Base-by-base conservation (phyloP, 2,888 invertebrate genomes). In the Phasia obesa region DNA sequence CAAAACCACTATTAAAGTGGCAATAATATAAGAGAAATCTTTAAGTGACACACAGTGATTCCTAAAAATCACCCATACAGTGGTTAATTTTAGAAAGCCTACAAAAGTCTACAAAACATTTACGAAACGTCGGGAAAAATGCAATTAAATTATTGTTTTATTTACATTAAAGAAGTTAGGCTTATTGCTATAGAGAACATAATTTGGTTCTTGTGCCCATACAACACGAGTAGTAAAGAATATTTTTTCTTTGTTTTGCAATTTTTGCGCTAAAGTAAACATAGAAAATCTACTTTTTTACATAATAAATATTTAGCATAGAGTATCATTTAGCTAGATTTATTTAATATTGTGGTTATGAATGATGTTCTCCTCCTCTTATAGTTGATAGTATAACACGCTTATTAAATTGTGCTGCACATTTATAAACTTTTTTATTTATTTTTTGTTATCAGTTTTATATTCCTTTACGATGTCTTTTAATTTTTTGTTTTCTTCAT, bases 371-470 rank as follows among this genome's bases (percentile, higher is more conserved):
- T 57, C 78, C 82, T 65, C 62, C 70, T 78, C 67, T 59, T 70
- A 65, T 53, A 62, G 64, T 70, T 78, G 51, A 51, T 59, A 59
- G 49, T 75, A 74, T 70, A 82, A 82, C 69, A 78, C 78, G 82
- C 82, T 82, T 82, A 78, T 82, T 78, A 82, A 78, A 82, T 75
- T 74, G 64, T 70, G 60, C 19, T 62, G 65, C 60, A 69, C 59
- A 60, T 44, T 67, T 67, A 60, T 76, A 71, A 27, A 49, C 15
- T 74, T 53, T 19, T 9, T 11, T 35, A 1, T 51, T 44, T 62
- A 9, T 13, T 42, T 38, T 62, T 51, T 17, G 25, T 51, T 73
- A n/a, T 73, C 47, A 57, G 44, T 57, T 57, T 42, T 19, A 25
- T 44, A 25, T 31, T 47, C 57, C 17, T 51, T 15, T 6, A 17